phyloP scores from a whole-genome alignment of 2,113 vertebrate genomes.

The Lutjanus erythropterus region DNA sequence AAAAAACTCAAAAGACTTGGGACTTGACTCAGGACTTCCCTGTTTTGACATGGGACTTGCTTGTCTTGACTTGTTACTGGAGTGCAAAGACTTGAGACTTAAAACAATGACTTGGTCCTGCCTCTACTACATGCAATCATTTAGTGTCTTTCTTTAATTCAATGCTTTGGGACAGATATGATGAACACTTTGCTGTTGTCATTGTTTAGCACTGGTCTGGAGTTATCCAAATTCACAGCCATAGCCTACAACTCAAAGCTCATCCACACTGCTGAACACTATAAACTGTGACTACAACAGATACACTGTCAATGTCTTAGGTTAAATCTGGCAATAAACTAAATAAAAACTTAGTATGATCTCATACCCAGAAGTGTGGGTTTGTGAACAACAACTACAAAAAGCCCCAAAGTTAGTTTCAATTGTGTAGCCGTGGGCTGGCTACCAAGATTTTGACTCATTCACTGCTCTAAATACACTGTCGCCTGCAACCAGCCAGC shows the following conservation, averaged over 20 bases:
- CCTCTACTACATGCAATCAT: background rate
- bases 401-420: conserved; percentile 51
- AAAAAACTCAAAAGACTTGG: too few species aligned
- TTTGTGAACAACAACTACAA: conserved; percentile 20
- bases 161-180: background rate
- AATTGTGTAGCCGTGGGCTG: conserved; percentile 46
- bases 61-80: too few species aligned
- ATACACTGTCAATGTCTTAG: too few species aligned
- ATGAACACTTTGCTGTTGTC: background rate
- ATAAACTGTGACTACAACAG: too few species aligned
- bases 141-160: background rate
- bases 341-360: background rate
- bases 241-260: conserved; percentile 5
- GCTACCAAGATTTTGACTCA: conserved; percentile 49
- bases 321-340: background rate
- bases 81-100: too few species aligned
- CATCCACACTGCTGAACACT: background rate
- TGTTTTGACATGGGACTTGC: too few species aligned
- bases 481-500: conserved; percentile 54
- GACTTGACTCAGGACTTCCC: too few species aligned
- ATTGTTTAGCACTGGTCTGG: background rate
- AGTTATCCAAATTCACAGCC: background rate
- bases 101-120: too few species aligned
- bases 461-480: conserved; percentile 52
- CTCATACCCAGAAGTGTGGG: background rate